Evolutionary conservation across 2,113 vertebrate genomes (phyloP), one percentile per base, ranked within the genome.

Genomic region (Triplophysa siluroides): DNA sequence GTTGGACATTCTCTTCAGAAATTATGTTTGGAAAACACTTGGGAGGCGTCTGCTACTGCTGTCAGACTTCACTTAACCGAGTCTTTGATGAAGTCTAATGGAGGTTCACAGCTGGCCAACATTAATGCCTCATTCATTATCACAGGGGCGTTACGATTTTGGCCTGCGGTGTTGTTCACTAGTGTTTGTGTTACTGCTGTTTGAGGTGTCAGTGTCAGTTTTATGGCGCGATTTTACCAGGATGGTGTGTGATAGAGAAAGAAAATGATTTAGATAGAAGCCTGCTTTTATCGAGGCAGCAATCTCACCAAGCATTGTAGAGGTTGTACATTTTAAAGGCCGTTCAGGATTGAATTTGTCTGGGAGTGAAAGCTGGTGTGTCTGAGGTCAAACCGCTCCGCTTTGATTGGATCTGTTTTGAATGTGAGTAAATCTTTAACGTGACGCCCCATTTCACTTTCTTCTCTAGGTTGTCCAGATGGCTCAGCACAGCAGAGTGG

Each of bases 401-500:
- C n/a, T 61, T 58, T 65, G 45, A 78, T 54, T 33, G 47, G 9
- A 26, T 24, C 18, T 68, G 56, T 12, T 64, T 43, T 21, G 38
- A 13, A 54, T 72, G 60, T 54, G 43, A 79, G 19, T 80, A 80
- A 66, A 74, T 75, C 70, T 41, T 75, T 16, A 38, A 64, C 24
- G 33, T 11, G 10, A 47, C 60, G 33, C 61, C 74, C 74, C 38
- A 24, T 38, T 65, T 65, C 19, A 38, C 12, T 76, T 63, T 65
- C 71, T 43, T 61, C 56, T 61, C 8, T 16, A 29, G 16, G 45
- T 60, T 24, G 52, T 75, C 72, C 19, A 45, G 41, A 47, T n/a
- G 68, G 47, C 33, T 33, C 33, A 33, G 33, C 33, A 33, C 29
- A 33, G 29, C 33, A 3, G 33, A 33, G 33, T 33, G 33, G 4